Base-by-base conservation (phyloP, 2,888 invertebrate species). In the Pandemis cinnamomeana region DNA sequence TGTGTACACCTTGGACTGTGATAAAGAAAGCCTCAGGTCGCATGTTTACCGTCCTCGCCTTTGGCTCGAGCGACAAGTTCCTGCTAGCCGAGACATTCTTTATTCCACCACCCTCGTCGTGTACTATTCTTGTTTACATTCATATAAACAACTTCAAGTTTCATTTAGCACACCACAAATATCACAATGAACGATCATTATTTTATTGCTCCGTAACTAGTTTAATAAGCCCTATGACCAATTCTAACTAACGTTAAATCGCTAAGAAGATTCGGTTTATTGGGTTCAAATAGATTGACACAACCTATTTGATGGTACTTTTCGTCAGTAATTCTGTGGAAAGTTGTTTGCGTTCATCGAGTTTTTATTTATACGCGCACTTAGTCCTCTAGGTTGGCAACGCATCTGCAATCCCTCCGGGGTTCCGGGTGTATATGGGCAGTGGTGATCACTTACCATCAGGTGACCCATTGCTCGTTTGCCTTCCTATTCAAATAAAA, bases 281-380 rank as follows among this genome's bases (percentile, higher is more conserved):
- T 74, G 78, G 75, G 82, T 81, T 80, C 78, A 82, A 79, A 79
- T 77, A 70, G 76, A 64, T 78, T 79, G 80, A 82, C 81, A 69
- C 58, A 73, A 69, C 72, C 72, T 64, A 73, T 15, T 69, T 73
- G 11, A 46, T 46, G 44, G 51, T 55, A 62, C 41, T 61, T 44
- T 51, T 58, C 44, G 41, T 61, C 46, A 41, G 58, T 20, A 55
- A 13, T 67, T 67, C 53, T 44, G 67, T 10, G 27, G 27, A 67
- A 61, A 67, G 53, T 46, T 27, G 11, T 15, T 55, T 15, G 53
- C 53, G 53, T 55, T 13, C 13, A n/a, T 6, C 51, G n/a, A 13
- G n/a, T 5, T 7, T 48, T 48, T 48, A 48, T 1, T 48, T 48
- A 13, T 36, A 20, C 20, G n/a, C n/a, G n/a, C n/a, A n/a, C n/a